Base-by-base conservation (phyloP, 1,140 invertebrate species). In the Colletes gigas region DNA sequence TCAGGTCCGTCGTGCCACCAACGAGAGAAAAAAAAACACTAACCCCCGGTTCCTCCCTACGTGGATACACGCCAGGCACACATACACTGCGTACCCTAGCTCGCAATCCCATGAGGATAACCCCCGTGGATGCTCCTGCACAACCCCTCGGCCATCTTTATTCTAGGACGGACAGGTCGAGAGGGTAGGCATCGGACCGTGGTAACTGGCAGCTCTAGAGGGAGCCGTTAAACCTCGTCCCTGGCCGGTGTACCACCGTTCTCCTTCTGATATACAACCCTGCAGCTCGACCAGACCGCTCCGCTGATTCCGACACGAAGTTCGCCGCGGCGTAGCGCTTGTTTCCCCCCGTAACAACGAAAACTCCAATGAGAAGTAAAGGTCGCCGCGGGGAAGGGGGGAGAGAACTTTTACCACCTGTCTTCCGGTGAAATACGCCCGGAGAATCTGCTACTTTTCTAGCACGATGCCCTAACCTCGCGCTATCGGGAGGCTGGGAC, bases 101-200 rank as follows among this genome's bases (percentile, higher is more conserved):
- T 57, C n/a, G 80, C 81, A 65, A 67, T 86, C 90, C 91, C 90
- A 80, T 57, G 89, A 89, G 88, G 84, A 88, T 89, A 85, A 81
- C 83, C 85, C 85, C 82, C 81, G 84, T 75, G 84, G 86, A 87
- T 85, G 86, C 82, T 89, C 84, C 84, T 82, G 84, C 85, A 88
- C n/a, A n/a, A n/a, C 84, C 81, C 86, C 86, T 76, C 88, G 85
- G 88, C 91, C 91, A 93, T 93, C 92, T 92, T 93, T 93, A 92
- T 93, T 93, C 92, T 84, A 79, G 88, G 88, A 88, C 86, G 89
- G 90, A 92, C 92, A 90, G 89, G 87, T 89, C 89, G 91, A 88
- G 90, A 92, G 92, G 92, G 92, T 93, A 92, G 90, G 92, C 92
- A 93, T 92, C 91, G 92, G 90, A 93, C 89, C 92, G 92, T 92